Conservation (phyloP, 2,113 vertebrate species). For the Myanophis thanlyinensis region DNA sequence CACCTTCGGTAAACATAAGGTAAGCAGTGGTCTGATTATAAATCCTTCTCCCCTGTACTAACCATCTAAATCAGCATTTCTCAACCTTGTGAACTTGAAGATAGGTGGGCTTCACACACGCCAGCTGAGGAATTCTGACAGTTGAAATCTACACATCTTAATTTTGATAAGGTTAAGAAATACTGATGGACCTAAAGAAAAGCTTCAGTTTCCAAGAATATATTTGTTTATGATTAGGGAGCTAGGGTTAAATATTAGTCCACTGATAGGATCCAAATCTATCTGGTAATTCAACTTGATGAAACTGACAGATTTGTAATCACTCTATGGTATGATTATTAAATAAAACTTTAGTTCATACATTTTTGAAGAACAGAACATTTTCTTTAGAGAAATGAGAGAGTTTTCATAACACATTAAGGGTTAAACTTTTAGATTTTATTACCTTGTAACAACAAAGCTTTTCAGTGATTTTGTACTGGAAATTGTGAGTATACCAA, state of each 20-base stretch:
- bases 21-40: slow-evolving; percentile 60
- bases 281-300: background rate
- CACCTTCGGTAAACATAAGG: slow-evolving; percentile 89
- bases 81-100: background rate
- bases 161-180: background rate
- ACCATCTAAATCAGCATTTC: background rate
- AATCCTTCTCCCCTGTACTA: background rate
- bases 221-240: background rate
- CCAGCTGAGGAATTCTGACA: background rate
- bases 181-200: background rate
- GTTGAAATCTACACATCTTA: background rate
- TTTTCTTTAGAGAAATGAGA: background rate
- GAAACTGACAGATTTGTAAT: background rate
- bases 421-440: background rate
- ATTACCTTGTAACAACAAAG: background rate
- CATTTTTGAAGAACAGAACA: background rate
- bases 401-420: background rate
- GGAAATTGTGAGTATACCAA: background rate
- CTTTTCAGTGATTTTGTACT: background rate
- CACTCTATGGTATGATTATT: background rate
- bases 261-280: background rate
- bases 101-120: background rate
- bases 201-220: background rate
- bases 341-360: background rate
- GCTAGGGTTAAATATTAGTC: background rate